Base-by-base conservation (phyloP, 2,888 invertebrate genomes). In the Drosophila atroscutellata region DNA sequence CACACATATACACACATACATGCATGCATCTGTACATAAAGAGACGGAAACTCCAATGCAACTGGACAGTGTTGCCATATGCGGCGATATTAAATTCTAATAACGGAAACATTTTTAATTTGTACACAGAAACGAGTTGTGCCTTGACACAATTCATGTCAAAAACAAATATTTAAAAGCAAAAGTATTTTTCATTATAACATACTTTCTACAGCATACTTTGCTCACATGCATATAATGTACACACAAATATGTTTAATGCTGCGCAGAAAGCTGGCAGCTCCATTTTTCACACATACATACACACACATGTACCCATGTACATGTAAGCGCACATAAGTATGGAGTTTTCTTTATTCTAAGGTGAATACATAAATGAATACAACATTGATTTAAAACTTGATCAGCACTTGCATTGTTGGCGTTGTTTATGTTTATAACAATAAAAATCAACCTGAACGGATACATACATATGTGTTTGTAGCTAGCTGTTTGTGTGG, bases 21-120 rank as follows among this genome's bases (percentile, higher is more conserved):
- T 66, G 39, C 42, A 51, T 61, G 62, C 62, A 61, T 61, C 24
- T 34, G 52, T 68, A 61, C 37, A 75, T 59, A 65, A 65, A 60
- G 71, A 68, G 49, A 36, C 58, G 47, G 66, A 66, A 79, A 76
- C 79, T 76, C 72, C 76, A 79, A 70, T 80, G 69, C 69, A 80
- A 55, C 49, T 66, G 51, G 39, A 30, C 55, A 56, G 78, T 28
- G 79, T 78, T 78, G 68, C 72, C 75, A 81, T 68, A 78, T 72
- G 57, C 8, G 56, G 58, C 32, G 60, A 65, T 64, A 20, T 37
- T 24, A 68, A 70, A 51, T 62, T 57, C 60, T 57, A 65, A 54
- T 52, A 66, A 64, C 45, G 28, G 63, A 51, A 62, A 59, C 34
- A 50, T 54, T 50, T 59, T 70, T 55, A 26, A 50, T 50, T 57